phyloP scores from a whole-genome alignment of 2,888 invertebrate genomes.

The Brenthis daphne region DNA sequence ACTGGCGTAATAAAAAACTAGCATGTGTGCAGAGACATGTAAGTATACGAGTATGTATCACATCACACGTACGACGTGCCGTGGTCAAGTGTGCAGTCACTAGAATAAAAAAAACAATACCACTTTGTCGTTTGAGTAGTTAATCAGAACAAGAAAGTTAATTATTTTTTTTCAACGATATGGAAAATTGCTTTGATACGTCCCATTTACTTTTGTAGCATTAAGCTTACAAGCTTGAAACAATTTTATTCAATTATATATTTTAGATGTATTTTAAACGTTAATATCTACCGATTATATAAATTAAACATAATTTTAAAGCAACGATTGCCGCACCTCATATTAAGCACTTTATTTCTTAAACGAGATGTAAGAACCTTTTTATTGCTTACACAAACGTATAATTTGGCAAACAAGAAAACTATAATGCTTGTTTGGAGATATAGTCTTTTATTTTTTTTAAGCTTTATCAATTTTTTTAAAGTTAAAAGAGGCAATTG shows the following conservation, averaged over 20 bases:
- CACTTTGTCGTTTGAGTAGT: not conserved
- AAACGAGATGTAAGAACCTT: slow-evolving; percentile 6
- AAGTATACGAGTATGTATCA: slow-evolving; percentile 19
- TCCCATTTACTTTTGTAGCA: not conserved
- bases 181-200: not conserved
- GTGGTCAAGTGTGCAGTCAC: slow-evolving; percentile 14
- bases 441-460: slow-evolving; percentile 14
- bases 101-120: slow-evolving; percentile 13
- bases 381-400: slow-evolving; percentile 17
- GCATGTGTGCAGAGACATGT: slow-evolving; percentile 48
- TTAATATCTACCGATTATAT: too few relatives aligned
- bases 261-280: too few relatives aligned
- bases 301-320: not conserved
- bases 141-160: too few relatives aligned
- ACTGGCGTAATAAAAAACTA: slow-evolving; percentile 78
- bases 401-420: slow-evolving; percentile 6
- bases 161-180: not conserved
- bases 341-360: slow-evolving; percentile 4
- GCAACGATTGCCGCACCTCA: not conserved
- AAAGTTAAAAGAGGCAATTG: not conserved
- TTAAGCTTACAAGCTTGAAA: too few relatives aligned
- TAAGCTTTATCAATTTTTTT: slow-evolving; percentile 1
- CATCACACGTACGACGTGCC: slow-evolving; percentile 13
- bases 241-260: too few relatives aligned
- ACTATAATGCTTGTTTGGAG: slow-evolving; percentile 8